Conservation (phyloP, 1,140 invertebrate species). For the Polypedilum pembai region DNA sequence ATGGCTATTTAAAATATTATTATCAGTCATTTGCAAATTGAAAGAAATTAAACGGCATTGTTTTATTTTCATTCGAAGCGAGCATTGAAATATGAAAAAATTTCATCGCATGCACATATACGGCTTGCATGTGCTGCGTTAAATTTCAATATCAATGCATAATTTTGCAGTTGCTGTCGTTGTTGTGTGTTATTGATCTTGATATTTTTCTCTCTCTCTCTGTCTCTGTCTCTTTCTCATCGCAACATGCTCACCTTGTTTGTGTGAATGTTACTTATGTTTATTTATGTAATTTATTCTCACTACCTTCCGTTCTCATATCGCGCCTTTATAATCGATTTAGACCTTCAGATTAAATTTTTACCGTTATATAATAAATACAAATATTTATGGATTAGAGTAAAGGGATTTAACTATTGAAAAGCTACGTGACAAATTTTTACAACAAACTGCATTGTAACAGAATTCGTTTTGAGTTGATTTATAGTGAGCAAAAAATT, state of each 20-base stretch:
- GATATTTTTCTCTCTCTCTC: neutral
- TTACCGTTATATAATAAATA: too few species aligned
- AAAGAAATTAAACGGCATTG: neutral
- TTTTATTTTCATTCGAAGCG: too few species aligned
- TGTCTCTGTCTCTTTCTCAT: neutral
- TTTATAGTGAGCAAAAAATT: too few species aligned
- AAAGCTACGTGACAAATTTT: too few species aligned
- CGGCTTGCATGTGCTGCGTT: neutral
- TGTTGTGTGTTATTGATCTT: neutral
- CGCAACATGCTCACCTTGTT: neutral
- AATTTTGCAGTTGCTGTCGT: neutral
- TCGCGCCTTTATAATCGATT: too few species aligned
- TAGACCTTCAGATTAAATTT: too few species aligned
- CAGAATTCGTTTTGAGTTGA: too few species aligned
- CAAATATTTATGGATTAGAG: too few species aligned
- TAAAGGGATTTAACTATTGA: too few species aligned
- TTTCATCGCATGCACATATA: too few species aligned
- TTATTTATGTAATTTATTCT: neutral
- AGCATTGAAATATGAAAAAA: too few species aligned
- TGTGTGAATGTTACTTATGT: neutral
- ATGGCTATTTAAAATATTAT: neutral
- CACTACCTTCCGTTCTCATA: neutral
- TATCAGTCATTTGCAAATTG: conserved; percentile 3
- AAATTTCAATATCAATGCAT: conserved; percentile 1
- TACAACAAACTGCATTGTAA: too few species aligned